Percentiles rank a stretch among this genome's conserved stretches.
phyloP scores from a whole-genome alignment of 2,797 vertebrate species.

The Trichosurus vulpecula region DNA sequence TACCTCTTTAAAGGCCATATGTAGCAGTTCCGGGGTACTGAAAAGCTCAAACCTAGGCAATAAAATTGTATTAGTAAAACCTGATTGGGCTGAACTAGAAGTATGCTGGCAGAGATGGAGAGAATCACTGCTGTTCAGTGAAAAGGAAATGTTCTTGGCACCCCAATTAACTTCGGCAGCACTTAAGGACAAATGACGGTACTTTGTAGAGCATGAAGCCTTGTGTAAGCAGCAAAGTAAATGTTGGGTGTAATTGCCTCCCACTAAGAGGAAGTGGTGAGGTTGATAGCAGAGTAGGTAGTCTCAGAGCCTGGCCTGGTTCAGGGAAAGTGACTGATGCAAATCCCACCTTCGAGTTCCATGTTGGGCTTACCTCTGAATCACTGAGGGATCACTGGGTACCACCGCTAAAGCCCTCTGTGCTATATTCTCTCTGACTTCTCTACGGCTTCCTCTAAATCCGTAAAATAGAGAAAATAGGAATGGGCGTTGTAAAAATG shows the following conservation, averaged over 20 bases:
- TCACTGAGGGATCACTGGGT: background rate
- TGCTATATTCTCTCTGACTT: slow-evolving; percentile 12
- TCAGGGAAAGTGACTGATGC: background rate
- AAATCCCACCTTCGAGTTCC: background rate
- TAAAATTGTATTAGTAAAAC: slow-evolving; percentile 15
- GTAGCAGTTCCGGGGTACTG: slow-evolving; percentile 4
- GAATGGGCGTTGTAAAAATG: background rate
- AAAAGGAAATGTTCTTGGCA: slow-evolving; percentile 42
- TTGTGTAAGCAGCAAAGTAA: background rate
- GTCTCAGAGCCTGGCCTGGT: background rate
- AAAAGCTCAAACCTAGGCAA: slow-evolving; percentile 23
- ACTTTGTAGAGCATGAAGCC: slow-evolving; percentile 28
- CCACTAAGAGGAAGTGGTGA: background rate
- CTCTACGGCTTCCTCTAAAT: background rate
- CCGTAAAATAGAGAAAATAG: background rate
- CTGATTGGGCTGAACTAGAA: slow-evolving; percentile 23
- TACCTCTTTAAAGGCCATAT: slow-evolving; percentile 28
- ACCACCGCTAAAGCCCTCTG: slow-evolving; percentile 13
- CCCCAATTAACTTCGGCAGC: slow-evolving; percentile 36
- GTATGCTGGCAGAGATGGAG: slow-evolving; percentile 27
- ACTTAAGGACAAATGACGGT: slow-evolving; percentile 27
- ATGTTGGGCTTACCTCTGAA: slow-evolving; percentile 3
- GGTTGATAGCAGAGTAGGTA: background rate
- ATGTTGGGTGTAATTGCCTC: background rate
- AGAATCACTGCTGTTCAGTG: slow-evolving; percentile 14